These are phyloP conservation scores for Galerucella nymphaeae DNA, from an alignment of 2,888 invertebrate species.

Conservation along the genomic window DNA sequence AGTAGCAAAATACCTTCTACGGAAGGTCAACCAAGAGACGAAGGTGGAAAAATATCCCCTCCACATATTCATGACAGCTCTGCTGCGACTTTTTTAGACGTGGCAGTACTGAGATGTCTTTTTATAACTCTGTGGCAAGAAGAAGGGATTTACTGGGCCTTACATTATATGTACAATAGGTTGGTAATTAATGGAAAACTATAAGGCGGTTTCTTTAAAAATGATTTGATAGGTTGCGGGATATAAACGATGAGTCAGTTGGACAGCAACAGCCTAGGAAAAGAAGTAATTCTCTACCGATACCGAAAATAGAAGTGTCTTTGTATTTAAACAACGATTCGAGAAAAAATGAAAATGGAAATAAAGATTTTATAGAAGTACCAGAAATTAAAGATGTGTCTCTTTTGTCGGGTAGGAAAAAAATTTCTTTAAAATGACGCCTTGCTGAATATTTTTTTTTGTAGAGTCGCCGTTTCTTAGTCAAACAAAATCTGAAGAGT, in stretches of 20 bases:
- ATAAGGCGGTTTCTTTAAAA: constrained; percentile 2
- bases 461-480: constrained; percentile 65
- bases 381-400: constrained; percentile 79
- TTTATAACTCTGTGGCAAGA: constrained; percentile 98
- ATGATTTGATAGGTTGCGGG: constrained; percentile 74
- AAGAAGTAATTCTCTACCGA: constrained; percentile 92
- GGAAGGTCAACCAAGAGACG: constrained; percentile 47
- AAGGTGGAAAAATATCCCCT: constrained; percentile 26
- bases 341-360: constrained; percentile 70
- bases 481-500: constrained; percentile 64
- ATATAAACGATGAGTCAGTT: constrained; percentile 86
- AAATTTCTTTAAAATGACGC: not conserved
- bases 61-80: constrained; percentile 69
- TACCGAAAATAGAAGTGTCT: constrained; percentile 92
- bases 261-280: constrained; percentile 83
- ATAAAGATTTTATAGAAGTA: constrained; percentile 82
- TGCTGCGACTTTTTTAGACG: constrained; percentile 95
- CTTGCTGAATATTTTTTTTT: constrained; percentile 35
- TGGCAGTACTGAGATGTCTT: constrained; percentile 94
- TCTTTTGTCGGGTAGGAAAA: constrained; percentile 68
- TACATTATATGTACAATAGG: constrained; percentile 92
- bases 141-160: constrained; percentile 97
- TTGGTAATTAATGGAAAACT: constrained; percentile 56
- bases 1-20: constrained; percentile 64
- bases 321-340: constrained; percentile 82